phyloP scores from a whole-genome alignment of 2,888 invertebrate species.

The Tenthredo notha region DNA sequence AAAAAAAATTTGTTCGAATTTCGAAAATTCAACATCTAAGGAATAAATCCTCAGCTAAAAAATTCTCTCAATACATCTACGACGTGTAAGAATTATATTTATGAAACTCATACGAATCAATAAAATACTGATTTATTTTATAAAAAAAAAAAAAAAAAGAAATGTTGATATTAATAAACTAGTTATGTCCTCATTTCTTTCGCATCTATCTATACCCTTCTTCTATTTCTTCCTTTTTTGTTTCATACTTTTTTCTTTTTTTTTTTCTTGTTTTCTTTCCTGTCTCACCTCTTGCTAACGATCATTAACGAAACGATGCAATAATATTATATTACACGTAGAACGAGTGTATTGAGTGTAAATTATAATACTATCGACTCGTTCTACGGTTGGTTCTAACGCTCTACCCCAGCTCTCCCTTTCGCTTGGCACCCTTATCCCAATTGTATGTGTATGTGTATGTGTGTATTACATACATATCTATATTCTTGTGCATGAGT shows the following conservation, averaged over 20 bases:
- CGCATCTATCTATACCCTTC: neutral
- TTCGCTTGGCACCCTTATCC: neutral
- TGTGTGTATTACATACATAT: too few relatives aligned
- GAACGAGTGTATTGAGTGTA: neutral
- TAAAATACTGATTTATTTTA: neutral
- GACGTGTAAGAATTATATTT: neutral
- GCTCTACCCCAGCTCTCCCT: neutral
- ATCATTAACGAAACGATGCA: neutral
- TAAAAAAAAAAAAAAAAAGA: too few relatives aligned
- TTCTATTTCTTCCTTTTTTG: neutral
- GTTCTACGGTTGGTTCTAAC: neutral
- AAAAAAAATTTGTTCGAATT: too few relatives aligned
- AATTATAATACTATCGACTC: constrained; percentile 9
- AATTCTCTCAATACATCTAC: too few relatives aligned
- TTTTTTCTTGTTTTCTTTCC: neutral
- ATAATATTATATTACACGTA: neutral
- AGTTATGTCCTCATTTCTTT: neutral
- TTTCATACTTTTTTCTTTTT: neutral
- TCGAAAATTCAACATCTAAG: too few relatives aligned
- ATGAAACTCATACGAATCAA: neutral
- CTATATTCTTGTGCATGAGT: constrained; percentile 3
- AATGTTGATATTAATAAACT: neutral
- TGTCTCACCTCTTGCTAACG: neutral
- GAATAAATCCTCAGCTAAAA: too few relatives aligned
- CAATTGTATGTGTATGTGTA: too few relatives aligned